These are phyloP conservation scores for Chelon auratus DNA, from an alignment of 2,797 vertebrate species.

Conservation along the genomic window DNA sequence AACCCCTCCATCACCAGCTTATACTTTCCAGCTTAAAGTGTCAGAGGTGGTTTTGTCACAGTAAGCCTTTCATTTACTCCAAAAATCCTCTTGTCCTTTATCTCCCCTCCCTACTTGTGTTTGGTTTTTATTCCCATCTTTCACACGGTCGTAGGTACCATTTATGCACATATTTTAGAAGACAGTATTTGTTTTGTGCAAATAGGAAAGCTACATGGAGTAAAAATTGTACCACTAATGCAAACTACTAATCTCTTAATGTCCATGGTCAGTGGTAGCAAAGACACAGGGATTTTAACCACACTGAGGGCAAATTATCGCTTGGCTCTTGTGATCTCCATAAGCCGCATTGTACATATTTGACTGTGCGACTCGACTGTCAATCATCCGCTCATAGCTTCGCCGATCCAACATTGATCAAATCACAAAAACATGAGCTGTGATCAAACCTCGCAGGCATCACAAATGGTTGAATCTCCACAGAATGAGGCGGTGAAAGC, in stretches of 20 bases:
- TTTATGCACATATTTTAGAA: too few relatives aligned
- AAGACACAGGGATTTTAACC: background rate
- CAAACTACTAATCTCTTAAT: too few relatives aligned
- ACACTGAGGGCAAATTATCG: background rate
- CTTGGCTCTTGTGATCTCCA: background rate
- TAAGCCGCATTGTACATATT: background rate
- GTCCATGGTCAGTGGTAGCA: background rate
- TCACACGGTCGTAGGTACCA: background rate
- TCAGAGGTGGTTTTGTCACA: slow-evolving; percentile 31
- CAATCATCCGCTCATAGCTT: background rate
- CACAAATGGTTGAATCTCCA: slow-evolving; percentile 32
- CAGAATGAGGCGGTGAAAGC: background rate
- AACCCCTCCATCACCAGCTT: slow-evolving; percentile 1
- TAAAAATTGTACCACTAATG: too few relatives aligned
- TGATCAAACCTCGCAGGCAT: slow-evolving; percentile 40
- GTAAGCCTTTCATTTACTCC: slow-evolving; percentile 24
- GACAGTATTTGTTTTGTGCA: too few relatives aligned
- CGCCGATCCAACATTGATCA: background rate
- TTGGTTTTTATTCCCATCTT: background rate
- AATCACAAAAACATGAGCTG: slow-evolving; percentile 36
- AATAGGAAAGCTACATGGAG: too few relatives aligned
- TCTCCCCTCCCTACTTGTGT: too few relatives aligned
- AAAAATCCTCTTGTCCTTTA: slow-evolving; percentile 17
- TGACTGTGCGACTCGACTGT: background rate
- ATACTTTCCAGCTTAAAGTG: slow-evolving; percentile 30